phyloP scores from a whole-genome alignment of 2,113 vertebrate species.

The Melanocharis versteri region DNA sequence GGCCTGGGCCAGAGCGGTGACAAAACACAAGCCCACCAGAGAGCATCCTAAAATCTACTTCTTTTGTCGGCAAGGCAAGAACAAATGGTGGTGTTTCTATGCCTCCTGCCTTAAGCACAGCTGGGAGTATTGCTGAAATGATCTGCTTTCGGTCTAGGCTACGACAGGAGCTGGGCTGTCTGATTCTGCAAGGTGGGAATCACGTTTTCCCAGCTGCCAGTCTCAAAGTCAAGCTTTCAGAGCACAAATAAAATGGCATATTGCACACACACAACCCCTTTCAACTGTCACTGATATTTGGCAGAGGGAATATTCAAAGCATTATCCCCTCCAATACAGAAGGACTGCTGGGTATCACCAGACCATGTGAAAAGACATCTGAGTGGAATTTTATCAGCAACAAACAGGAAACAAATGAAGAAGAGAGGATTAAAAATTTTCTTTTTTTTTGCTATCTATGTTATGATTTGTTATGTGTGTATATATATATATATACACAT shows the following conservation, averaged over 20 bases:
- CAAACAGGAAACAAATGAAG: neutral
- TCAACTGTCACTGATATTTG: neutral
- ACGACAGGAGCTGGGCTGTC: neutral
- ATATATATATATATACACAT: accelerated
- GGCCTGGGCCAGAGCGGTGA: accelerated
- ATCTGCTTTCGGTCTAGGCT: neutral
- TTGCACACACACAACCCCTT: neutral
- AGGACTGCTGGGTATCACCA: neutral
- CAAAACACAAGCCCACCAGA: neutral
- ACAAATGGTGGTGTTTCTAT: neutral
- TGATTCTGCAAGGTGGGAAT: neutral
- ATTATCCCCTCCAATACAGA: neutral
- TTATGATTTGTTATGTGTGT: neutral
- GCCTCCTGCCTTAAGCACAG: neutral
- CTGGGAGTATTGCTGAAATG: neutral
- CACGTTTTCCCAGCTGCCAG: neutral
- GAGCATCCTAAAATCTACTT: neutral
- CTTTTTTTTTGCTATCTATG: neutral
- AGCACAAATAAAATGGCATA: neutral
- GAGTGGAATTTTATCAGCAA: neutral
- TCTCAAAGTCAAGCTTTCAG: neutral
- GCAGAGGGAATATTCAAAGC: neutral
- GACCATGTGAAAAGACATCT: neutral
- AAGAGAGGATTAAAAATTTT: neutral
- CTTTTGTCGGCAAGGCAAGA: neutral